These are phyloP conservation scores for Forbesichthys agassizii DNA, from an alignment of 2,113 vertebrate species.

Conservation along the genomic window DNA sequence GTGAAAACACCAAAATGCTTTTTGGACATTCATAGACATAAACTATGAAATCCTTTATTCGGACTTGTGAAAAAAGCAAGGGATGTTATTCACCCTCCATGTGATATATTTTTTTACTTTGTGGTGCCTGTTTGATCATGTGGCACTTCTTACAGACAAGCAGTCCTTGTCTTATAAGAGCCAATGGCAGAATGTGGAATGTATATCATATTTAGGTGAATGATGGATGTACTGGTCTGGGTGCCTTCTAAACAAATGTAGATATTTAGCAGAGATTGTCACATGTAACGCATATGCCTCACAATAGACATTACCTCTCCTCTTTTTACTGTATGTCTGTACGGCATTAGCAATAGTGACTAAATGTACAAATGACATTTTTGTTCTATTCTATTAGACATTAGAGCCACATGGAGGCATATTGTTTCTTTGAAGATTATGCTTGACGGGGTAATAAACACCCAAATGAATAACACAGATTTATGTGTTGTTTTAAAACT, in stretches of 20 bases:
- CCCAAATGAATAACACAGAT: not conserved
- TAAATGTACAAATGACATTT: not conserved
- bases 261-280: not conserved
- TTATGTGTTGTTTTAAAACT: not conserved
- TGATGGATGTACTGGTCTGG: not conserved
- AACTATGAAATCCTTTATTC: conserved; percentile 31
- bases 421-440: not conserved
- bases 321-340: not conserved
- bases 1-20: conserved; percentile 2
- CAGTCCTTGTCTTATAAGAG: not conserved
- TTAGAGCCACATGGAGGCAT: not conserved
- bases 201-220: not conserved
- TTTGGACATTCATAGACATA: conserved; percentile 28
- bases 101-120: conserved; percentile 1
- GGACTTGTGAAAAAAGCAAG: conserved; percentile 23
- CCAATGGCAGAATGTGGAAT: not conserved
- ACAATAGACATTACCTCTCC: not conserved
- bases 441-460: not conserved
- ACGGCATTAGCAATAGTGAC: not conserved
- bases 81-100: conserved; percentile 18
- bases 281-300: not conserved
- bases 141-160: conserved; percentile 15
- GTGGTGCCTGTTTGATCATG: conserved; percentile 4
- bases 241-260: not conserved
- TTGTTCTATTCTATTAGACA: not conserved